phyloP scores from a whole-genome alignment of 2,888 invertebrate species.

The Orchestes rusci region DNA sequence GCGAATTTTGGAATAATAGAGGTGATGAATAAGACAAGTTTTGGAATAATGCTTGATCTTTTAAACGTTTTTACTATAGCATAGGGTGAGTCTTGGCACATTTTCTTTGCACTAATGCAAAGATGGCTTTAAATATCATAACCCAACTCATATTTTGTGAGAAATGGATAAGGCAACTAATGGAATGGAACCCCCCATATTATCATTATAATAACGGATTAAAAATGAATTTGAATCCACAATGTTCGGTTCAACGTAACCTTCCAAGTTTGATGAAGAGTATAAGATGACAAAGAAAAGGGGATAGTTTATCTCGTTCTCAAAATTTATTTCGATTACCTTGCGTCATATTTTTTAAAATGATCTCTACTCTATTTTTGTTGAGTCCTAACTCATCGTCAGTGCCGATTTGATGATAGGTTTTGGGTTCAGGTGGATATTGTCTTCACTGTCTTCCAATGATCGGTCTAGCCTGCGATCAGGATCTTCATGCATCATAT shows the following conservation, averaged over 20 bases:
- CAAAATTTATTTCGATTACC: background rate
- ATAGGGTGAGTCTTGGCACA: background rate
- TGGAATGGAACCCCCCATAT: background rate
- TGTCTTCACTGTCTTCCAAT: too few species aligned
- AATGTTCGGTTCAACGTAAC: too few species aligned
- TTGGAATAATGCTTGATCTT: background rate
- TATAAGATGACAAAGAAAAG: background rate
- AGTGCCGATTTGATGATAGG: too few species aligned
- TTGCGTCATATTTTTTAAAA: too few species aligned
- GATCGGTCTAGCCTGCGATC: too few species aligned
- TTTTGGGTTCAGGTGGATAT: too few species aligned
- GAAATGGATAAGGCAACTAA: background rate
- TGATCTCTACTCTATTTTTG: too few species aligned
- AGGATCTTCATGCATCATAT: too few species aligned
- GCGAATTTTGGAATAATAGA: background rate
- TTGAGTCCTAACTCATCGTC: too few species aligned
- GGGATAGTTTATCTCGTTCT: too few species aligned
- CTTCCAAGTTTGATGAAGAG: too few species aligned
- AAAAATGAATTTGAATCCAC: too few species aligned
- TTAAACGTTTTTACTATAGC: background rate
- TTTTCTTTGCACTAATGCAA: background rate
- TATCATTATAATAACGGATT: background rate
- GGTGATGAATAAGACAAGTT: background rate
- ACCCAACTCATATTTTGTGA: background rate
- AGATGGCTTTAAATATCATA: background rate